Conservation (phyloP, 2,888 invertebrate species). For the Meliscaeva auricollis region DNA sequence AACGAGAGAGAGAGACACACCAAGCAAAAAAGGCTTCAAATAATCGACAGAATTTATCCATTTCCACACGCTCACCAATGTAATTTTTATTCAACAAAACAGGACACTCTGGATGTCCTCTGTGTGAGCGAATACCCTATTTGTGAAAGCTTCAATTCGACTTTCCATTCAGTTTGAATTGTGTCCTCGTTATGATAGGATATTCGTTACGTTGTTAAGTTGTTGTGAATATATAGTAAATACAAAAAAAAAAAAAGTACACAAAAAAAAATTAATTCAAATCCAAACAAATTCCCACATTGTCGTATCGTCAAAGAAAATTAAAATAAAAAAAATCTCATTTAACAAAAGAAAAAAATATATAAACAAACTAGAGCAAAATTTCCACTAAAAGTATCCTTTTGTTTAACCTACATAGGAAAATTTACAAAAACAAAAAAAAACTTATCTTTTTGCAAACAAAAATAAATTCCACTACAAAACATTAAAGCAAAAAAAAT, state of each 20-base stretch:
- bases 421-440: conserved; percentile 61
- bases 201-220: conserved; percentile 85
- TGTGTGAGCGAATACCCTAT: conserved; percentile 80
- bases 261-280: conserved; percentile 77
- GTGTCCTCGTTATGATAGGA: conserved; percentile 84
- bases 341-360: conserved; percentile 76
- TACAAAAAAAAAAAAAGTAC: conserved; percentile 58
- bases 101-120: conserved; percentile 58
- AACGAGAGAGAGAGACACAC: conserved; percentile 58
- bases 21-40: conserved; percentile 53
- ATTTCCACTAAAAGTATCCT: conserved; percentile 42
- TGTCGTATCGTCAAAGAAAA: conserved; percentile 78
- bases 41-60: conserved; percentile 64
- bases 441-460: conserved; percentile 43
- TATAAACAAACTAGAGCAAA: conserved; percentile 33
- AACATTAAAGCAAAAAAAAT: conserved; percentile 32
- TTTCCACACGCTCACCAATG: conserved; percentile 65
- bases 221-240: conserved; percentile 84
- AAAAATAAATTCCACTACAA: conserved; percentile 19
- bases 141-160: conserved; percentile 82
- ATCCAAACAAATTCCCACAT: conserved; percentile 70
- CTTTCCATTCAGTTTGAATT: conserved; percentile 84
- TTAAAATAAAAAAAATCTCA: conserved; percentile 77
- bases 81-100: conserved; percentile 62
- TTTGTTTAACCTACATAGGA: conserved; percentile 56